Percentiles rank a stretch among this genome's conserved stretches.
Conservation (phyloP, 2,797 vertebrate genomes). For the Cygnus olor region DNA sequence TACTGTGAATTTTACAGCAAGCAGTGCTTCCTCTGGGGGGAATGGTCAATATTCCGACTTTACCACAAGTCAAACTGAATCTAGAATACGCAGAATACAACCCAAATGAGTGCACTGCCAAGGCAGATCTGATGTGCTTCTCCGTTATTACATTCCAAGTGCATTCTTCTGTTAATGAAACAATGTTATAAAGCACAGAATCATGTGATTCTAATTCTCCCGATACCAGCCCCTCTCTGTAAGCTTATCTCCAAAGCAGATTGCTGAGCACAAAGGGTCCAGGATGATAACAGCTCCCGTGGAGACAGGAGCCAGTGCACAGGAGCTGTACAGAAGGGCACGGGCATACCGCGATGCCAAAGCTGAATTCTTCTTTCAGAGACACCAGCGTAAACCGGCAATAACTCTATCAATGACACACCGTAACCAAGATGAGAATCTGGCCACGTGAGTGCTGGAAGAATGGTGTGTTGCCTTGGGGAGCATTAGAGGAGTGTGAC, state of each 20-base stretch:
- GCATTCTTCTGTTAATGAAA: not conserved
- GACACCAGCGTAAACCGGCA: not conserved
- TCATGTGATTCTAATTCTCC: not conserved
- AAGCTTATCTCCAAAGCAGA: not conserved
- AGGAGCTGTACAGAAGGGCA: not conserved
- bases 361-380: not conserved
- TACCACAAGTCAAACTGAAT: not conserved
- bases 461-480: not conserved
- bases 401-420: not conserved
- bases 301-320: not conserved
- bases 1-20: not conserved
- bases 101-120: not conserved
- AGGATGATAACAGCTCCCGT: not conserved
- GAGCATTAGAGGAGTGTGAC: not conserved
- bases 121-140: not conserved
- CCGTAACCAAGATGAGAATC: not conserved
- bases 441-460: not conserved
- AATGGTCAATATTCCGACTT: not conserved
- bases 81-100: not conserved
- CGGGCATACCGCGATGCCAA: not conserved
- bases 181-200: not conserved
- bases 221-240: not conserved
- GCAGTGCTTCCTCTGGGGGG: not conserved
- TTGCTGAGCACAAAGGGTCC: rapidly evolving
- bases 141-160: not conserved